Evolutionary conservation across 2,113 vertebrate species (phyloP), one percentile per base, ranked within the genome.

Genomic region (Clupea harengus): DNA sequence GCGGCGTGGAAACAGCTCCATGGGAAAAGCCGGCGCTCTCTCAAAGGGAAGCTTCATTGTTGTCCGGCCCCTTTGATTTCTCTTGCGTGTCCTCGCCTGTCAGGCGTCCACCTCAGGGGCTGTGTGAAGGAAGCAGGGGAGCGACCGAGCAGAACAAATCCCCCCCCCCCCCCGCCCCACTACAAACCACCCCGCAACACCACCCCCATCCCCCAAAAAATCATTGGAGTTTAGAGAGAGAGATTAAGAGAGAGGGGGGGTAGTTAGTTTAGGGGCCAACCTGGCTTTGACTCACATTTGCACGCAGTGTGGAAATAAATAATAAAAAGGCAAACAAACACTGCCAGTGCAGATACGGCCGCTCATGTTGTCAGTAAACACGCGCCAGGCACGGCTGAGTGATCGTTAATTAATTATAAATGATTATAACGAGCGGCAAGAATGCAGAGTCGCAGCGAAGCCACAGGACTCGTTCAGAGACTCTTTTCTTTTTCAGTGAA

Each of bases 41-140:
- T 89, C 88, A 89, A 89, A 82, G 92, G 92, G 92, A 94, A 92
- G 91, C 91, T 89, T 88, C 88, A 93, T 94, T 94, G 93, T 95
- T 93, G 93, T 90, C 82, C 85, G 90, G 88, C 81, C 90, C 82
- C 90, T 95, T 93, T 94, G 94, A 95, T 94, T 95, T 92, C 93
- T 91, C 91, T 92, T 94, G 92, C 92, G 83, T 93, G 88, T 92
- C 93, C 84, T 82, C 82, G 81, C 82, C 89, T 94, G 93, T 93
- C 94, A 94, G 92, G 81, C 91, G 32, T 88, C 91, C 92, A 94
- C 93, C 90, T 92, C 91, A 91, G 92, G 87, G 89, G 86, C 90
- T 90, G 89, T 88, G 88, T 86, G 89, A 88, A 92, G 89, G 90
- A 90, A 90, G 89, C 83, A 72, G 83, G 80, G 83, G 90, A 81